Conservation (phyloP, 2,888 invertebrate genomes). For the Aproaerema taeniolella region DNA sequence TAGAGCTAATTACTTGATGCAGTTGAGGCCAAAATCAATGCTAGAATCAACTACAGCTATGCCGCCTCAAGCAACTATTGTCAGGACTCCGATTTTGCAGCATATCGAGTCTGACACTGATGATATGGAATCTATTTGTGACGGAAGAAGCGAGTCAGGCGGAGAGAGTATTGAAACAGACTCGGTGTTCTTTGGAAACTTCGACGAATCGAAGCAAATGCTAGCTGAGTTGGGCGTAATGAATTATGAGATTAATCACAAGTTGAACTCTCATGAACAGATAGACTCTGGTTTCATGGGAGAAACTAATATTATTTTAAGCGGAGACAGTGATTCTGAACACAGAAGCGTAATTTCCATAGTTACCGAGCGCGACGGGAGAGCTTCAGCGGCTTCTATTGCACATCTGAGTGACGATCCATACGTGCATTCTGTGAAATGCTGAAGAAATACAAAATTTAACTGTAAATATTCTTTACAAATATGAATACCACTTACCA, state of each 20-base stretch:
- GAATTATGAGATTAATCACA: slow-evolving; percentile 41
- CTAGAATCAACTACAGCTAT: slow-evolving; percentile 37
- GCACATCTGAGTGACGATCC: slow-evolving; percentile 52
- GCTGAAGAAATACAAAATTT: slow-evolving; percentile 29
- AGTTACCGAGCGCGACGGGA: slow-evolving; percentile 54
- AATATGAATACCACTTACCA: not conserved
- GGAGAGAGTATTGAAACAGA: slow-evolving; percentile 92
- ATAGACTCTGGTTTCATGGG: slow-evolving; percentile 68
- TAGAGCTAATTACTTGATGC: slow-evolving; percentile 64
- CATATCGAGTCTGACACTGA: slow-evolving; percentile 79
- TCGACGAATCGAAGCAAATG: slow-evolving; percentile 67
- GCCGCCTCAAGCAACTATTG: slow-evolving; percentile 30
- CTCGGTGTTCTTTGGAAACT: slow-evolving; percentile 89
- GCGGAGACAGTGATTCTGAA: slow-evolving; percentile 70
- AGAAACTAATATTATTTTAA: slow-evolving; percentile 65
- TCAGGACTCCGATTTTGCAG: slow-evolving; percentile 42
- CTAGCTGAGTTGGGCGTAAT: slow-evolving; percentile 54
- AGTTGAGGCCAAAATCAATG: slow-evolving; percentile 50
- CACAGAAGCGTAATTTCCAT: slow-evolving; percentile 71
- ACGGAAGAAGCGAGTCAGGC: slow-evolving; percentile 90
- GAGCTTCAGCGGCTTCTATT: slow-evolving; percentile 50
- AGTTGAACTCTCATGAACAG: slow-evolving; percentile 48
- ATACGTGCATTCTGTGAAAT: slow-evolving; percentile 59
- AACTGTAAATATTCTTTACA: not conserved
- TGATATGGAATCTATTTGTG: slow-evolving; percentile 86